Percentiles rank a stretch among this genome's conserved stretches.
Evolutionary conservation across 1,140 invertebrate genomes (phyloP).

Genomic region (Bombus confusus): DNA sequence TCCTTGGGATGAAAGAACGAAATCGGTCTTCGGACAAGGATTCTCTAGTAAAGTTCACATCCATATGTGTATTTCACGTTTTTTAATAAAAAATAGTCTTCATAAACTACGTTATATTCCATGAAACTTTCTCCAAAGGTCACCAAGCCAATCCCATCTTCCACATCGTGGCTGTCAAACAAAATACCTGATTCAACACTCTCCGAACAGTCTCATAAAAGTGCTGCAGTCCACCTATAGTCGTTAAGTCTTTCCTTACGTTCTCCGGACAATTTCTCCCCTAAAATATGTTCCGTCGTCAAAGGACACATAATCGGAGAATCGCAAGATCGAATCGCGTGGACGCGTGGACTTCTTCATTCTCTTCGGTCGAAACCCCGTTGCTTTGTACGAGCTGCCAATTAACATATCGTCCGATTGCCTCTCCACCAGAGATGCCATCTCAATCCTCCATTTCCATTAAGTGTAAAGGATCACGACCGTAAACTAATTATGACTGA

Average conservation of each 20-base stretch:
- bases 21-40: not conserved
- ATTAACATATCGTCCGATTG: slow-evolving; percentile 28
- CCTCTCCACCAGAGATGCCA: too few species aligned
- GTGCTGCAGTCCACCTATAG: not conserved
- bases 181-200: not conserved
- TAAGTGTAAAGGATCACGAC: too few species aligned
- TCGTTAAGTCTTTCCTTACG: not conserved
- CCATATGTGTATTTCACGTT: not conserved
- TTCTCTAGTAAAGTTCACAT: not conserved
- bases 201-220: not conserved
- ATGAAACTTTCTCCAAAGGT: not conserved
- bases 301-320: not conserved
- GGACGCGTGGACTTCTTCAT: not conserved
- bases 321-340: slow-evolving; percentile 1
- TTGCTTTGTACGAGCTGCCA: not conserved
- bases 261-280: not conserved
- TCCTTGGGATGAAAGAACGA: not conserved
- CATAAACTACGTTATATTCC: not conserved
- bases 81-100: not conserved
- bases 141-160: not conserved
- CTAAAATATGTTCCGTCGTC: not conserved
- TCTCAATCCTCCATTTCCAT: too few species aligned
- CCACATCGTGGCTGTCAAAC: not conserved
- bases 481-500: too few species aligned
- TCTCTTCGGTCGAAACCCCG: not conserved